Evolutionary conservation across 2,797 vertebrate species (phyloP), one percentile per base, ranked within the genome.

Genomic region (Gambusia yucatana): DNA sequence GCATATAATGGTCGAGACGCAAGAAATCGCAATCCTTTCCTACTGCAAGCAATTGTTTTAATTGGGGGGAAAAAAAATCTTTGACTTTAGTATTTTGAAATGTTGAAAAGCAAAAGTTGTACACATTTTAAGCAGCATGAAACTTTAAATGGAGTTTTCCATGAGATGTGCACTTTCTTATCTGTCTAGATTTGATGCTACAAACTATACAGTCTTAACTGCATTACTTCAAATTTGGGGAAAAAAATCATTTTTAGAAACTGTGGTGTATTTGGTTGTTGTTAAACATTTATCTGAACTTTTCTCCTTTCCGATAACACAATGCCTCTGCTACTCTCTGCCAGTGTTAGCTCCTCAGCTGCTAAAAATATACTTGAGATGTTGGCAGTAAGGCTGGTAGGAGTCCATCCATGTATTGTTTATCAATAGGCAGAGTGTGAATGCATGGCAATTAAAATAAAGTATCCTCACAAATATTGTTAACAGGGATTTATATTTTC

Each of bases 41-140:
- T 39, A 39, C 33, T 41, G 3, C 9, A 65, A 39, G 3, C 63
- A 65, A 11, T 65, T 65, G 17, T 20, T 36, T 65, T 65, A 7
- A 63, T 17, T 36, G 3, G 0, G 4, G 3, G 0, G 4, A 17
- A 22, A 17, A 17, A 7, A 4, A 0, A 22, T 3, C 30, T 33
- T 59, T 63, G 59, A 20, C 59, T 63, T 63, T 0, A 65, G 17
- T 39, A 20, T 65, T 22, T 65, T 65, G 14, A 39, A 39, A 65
- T 39, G 14, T 22, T 22, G 8, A 50, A 50, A 50, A 50, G 48
- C 3, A 11, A 67, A 41, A 25, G 11, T 22, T 41, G 22, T 70
- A n/a, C 41, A 22, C 6, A 17, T 39, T 65, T 39, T 39, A 9
- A 36, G 3, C 2, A 0, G 30, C 17, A 3, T 22, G 13, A 28